Conservation (phyloP, 2,113 vertebrate genomes). For the Morone chrysops region DNA sequence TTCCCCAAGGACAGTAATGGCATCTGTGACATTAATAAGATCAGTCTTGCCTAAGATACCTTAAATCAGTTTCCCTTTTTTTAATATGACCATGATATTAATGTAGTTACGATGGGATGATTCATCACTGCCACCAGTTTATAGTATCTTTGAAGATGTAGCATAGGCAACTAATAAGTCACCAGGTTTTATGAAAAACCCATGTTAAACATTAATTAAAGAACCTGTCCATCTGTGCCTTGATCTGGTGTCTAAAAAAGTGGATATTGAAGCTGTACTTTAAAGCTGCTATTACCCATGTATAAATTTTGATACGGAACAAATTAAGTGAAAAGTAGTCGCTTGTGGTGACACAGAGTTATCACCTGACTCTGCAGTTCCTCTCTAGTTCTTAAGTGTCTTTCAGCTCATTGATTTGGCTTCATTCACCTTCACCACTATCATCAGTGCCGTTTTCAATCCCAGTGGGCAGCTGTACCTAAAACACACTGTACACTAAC, state of each 20-base stretch:
- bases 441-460: background rate
- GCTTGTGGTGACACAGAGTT: background rate
- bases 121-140: constrained; percentile 21
- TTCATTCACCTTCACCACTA: background rate
- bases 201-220: constrained; percentile 22
- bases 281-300: background rate
- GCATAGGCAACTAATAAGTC: background rate
- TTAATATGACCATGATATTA: constrained; percentile 26
- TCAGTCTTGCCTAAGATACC: constrained; percentile 21
- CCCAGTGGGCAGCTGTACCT: too few species aligned
- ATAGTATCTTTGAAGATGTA: background rate
- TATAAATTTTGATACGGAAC: background rate
- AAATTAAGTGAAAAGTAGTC: background rate
- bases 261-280: background rate
- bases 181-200: constrained; percentile 9
- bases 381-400: background rate
- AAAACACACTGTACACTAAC: too few species aligned
- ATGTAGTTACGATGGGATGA: background rate
- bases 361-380: background rate
- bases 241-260: background rate
- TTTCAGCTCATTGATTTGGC: background rate
- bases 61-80: constrained; percentile 29
- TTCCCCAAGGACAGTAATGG: constrained; percentile 4
- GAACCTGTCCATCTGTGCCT: background rate
- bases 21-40: constrained; percentile 31